Percentiles rank a stretch among this genome's conserved stretches.
Conservation (phyloP, 2,797 vertebrate genomes). For the Babyrousa celebensis region DNA sequence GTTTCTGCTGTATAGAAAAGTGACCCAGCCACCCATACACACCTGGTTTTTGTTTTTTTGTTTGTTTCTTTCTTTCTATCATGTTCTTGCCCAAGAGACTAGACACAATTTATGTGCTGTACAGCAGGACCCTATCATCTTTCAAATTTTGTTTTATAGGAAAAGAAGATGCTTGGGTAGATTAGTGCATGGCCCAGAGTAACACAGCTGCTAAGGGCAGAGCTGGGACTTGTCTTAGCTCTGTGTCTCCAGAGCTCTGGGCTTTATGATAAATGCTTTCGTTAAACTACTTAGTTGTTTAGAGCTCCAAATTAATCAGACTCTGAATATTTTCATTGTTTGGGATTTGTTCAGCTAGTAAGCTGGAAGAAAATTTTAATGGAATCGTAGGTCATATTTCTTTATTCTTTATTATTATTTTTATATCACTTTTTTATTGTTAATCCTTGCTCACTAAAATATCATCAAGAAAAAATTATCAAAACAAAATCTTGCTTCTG, state of each 20-base stretch:
- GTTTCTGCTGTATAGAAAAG: too few species aligned
- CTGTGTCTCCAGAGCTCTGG: neutral
- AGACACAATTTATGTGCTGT: too few species aligned
- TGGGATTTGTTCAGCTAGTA: constrained; percentile 78
- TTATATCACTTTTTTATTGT: constrained; percentile 74
- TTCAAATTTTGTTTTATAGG: constrained; percentile 15
- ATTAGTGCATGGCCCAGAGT: constrained; percentile 25
- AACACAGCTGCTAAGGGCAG: neutral
- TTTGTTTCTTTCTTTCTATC: too few species aligned
- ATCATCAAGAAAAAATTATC: constrained; percentile 46
- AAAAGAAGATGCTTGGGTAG: neutral
- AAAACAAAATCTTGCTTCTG: constrained; percentile 61
- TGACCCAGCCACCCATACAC: too few species aligned
- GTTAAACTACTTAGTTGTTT: constrained; percentile 41
- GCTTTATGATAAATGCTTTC: constrained; percentile 67
- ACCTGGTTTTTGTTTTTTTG: too few species aligned
- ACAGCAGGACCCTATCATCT: neutral
- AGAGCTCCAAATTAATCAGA: constrained; percentile 72
- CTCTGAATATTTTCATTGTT: constrained; percentile 73
- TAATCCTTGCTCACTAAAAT: constrained; percentile 68
- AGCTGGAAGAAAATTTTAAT: constrained; percentile 81
- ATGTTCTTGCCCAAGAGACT: too few species aligned
- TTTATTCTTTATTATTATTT: constrained; percentile 70
- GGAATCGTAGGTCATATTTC: constrained; percentile 64
- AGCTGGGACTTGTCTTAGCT: neutral